Evolutionary conservation across 2,113 vertebrate species (phyloP).

Genomic region (Triplophysa rosa): DNA sequence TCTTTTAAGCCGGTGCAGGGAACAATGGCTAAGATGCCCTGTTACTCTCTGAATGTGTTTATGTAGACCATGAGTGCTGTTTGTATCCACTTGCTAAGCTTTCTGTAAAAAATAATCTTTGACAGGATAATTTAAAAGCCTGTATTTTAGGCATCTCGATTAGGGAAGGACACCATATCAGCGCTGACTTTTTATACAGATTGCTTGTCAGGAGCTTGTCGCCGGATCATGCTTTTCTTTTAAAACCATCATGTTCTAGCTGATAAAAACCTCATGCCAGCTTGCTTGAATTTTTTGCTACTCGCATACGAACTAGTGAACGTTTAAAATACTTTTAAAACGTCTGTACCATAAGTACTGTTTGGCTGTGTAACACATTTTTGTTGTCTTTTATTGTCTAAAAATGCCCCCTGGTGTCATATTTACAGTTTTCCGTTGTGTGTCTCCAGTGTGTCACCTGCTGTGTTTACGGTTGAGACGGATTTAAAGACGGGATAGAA

Average conservation of each 20-base stretch:
- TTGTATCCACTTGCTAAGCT: conserved; percentile 52
- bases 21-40: conserved; percentile 51
- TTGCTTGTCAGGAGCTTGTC: conserved; percentile 48
- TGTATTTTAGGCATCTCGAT: conserved; percentile 53
- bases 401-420: background rate
- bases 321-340: too few relatives aligned
- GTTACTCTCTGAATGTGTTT: conserved; percentile 60
- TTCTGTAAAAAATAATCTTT: conserved; percentile 52
- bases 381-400: too few relatives aligned
- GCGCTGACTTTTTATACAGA: conserved; percentile 55
- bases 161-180: conserved; percentile 50
- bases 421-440: background rate
- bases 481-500: conserved; percentile 19
- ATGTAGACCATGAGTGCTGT: conserved; percentile 49
- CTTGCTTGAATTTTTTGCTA: background rate
- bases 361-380: too few relatives aligned
- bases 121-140: conserved; percentile 62
- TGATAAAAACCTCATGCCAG: background rate
- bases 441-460: conserved; percentile 11
- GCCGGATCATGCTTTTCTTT: conserved; percentile 27
- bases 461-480: conserved; percentile 26
- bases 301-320: conserved; percentile 9
- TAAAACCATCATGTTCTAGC: background rate
- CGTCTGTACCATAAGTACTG: too few relatives aligned
- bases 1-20: conserved; percentile 35